Base-by-base conservation (phyloP, 2,113 vertebrate genomes). In the Gopherus evgoodei region DNA sequence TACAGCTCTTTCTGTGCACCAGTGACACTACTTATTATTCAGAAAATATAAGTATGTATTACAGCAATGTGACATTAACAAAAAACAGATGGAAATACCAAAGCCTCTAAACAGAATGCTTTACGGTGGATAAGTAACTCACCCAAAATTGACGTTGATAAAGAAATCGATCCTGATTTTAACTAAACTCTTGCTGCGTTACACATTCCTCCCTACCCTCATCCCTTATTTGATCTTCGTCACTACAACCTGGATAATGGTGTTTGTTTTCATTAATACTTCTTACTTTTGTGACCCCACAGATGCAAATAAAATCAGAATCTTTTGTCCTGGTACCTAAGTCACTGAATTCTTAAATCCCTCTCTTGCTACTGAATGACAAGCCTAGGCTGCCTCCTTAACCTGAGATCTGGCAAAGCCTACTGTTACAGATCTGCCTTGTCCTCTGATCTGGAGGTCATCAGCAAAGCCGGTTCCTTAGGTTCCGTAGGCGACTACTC, bases 221-320 rank as follows among this genome's bases (percentile, higher is more conserved):
- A 84, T 49, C 38, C 25, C 53, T 85, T 83, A 65, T 93, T 93
- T 88, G 35, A 27, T 91, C 16, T 92, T 92, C 94, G 42, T 79
- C 53, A 87, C 91, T 93, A 94, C 82, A 87, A 76, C 0, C 0
- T 3, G 92, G 93, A 92, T 83, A 94, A 82, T 21, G 75, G 6
- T 38, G 79, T 87, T 95, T 96, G 80, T 76, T 88, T 95, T 91
- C 82, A 94, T 87, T 94, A 94, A 86, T 69, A 95, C 79, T 59
- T 91, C 91, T 69, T 91, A 83, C 22, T 85, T 42, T 75, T 85
- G 62, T 29, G 75, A 69, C 16, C 35, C 4, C 54, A 38, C 12
- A 27, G 54, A 90, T 90, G 38, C 31, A 93, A 95, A 83, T 49
- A 90, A 84, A 17, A 6, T 38, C 35, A 95, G 86, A 95, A 95